phyloP scores from a whole-genome alignment of 1,140 invertebrate species.

The Epicauta chinensis region DNA sequence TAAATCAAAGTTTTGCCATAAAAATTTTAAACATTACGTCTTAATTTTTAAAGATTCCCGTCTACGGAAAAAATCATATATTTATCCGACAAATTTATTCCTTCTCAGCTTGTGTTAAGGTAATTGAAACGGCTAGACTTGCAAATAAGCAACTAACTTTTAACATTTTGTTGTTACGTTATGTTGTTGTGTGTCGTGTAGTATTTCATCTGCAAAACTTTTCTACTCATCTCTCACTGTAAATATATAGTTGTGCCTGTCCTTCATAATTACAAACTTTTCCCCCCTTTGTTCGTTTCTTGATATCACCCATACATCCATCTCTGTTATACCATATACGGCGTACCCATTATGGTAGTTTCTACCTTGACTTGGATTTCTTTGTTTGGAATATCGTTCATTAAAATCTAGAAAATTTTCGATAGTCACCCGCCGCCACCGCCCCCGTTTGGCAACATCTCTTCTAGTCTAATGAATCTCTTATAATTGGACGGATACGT shows the following conservation, averaged over 20 bases:
- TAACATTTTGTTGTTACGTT: too few relatives aligned
- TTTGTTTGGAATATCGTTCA: background rate
- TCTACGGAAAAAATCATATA: background rate
- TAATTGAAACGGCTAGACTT: too few relatives aligned
- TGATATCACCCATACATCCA: constrained; percentile 15
- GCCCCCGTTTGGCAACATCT: background rate
- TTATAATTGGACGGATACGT: background rate
- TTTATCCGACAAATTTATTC: constrained; percentile 8
- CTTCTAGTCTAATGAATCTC: background rate
- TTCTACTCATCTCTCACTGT: too few relatives aligned
- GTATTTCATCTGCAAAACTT: too few relatives aligned
- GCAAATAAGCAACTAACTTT: too few relatives aligned
- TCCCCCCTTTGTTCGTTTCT: background rate
- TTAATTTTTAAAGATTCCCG: background rate
- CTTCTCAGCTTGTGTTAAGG: background rate
- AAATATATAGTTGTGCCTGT: too few relatives aligned
- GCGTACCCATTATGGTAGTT: too few relatives aligned
- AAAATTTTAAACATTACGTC: background rate
- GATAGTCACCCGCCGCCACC: background rate
- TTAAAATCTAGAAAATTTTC: too few relatives aligned
- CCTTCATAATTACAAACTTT: too few relatives aligned
- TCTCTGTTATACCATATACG: constrained; percentile 1
- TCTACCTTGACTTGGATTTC: too few relatives aligned
- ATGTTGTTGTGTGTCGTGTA: too few relatives aligned
- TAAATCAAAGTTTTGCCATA: background rate